These are phyloP conservation scores for Latrodectus hesperus DNA, from an alignment of 2,888 invertebrate genomes.

Conservation along the genomic window DNA sequence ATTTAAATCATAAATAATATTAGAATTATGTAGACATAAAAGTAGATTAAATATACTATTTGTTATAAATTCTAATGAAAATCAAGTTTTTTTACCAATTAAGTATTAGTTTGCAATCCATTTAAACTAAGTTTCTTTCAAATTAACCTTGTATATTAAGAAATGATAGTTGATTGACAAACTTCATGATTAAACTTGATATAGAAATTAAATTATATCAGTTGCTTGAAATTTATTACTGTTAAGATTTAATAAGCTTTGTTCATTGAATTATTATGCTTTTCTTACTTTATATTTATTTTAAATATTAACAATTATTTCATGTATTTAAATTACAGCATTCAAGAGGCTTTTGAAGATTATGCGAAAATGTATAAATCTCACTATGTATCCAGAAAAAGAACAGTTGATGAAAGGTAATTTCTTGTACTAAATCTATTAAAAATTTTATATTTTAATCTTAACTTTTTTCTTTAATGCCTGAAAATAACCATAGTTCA, in stretches of 20 bases:
- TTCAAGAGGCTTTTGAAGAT: constrained; percentile 67
- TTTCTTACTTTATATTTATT: background rate
- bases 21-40: too few relatives aligned
- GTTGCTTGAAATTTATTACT: too few relatives aligned
- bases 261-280: too few relatives aligned
- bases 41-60: too few relatives aligned
- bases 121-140: too few relatives aligned
- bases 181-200: background rate
- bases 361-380: constrained; percentile 63
- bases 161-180: background rate
- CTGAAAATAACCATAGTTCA: background rate
- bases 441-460: background rate
- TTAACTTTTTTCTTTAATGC: background rate
- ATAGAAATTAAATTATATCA: background rate
- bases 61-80: too few relatives aligned
- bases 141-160: background rate
- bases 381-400: constrained; percentile 44
- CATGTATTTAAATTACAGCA: constrained; percentile 30
- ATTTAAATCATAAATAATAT: background rate
- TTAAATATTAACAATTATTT: background rate
- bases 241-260: background rate
- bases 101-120: too few relatives aligned
- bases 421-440: background rate
- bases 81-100: too few relatives aligned
- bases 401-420: constrained; percentile 58